Evolutionary conservation across 1,140 invertebrate species (phyloP), one percentile per base, ranked within the genome.

Genomic region (Phthorimaea operculella): DNA sequence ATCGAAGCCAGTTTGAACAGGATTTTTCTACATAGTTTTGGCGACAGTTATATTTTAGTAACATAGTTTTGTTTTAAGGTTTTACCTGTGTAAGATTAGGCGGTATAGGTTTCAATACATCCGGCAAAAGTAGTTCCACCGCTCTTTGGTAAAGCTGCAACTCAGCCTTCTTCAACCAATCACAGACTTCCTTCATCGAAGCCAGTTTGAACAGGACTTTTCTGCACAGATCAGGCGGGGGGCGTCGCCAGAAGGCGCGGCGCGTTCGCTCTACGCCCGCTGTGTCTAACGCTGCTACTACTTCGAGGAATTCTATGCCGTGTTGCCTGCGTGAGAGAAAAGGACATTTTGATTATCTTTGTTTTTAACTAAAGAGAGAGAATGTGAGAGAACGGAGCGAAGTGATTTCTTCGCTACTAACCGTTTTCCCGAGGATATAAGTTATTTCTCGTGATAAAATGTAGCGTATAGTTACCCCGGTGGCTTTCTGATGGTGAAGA

Each of bases 81-180:
- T n/a, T 34, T 51, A 74, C 74, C 93, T 98, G 97, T 15, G 97
- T 98, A 59, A 99, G 86, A 33, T 95, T 91, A 76, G 94, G 94
- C 59, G 97, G 97, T 74, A 98, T 98, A 17, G 96, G 96, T 67
- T 96, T 89, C 28, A 99, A 87, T 51, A 99, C 96, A 87, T 99
- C 96, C 5, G 97, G 97, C 84, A 99, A 95, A 36, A 99, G 89
- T 66, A 98, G 93, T 84, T 98, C 94, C 11, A 98, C 96, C 58
- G 98, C 89, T 79, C 96, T 95, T 86, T 99, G 97, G 87, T 99
- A 99, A 86, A 98, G 98, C 57, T 91, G 90, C 77, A 96, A 93
- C 87, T 99, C 98, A 36, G 96, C 94, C 59, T 88, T 88, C 45
- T 90, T 89, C 51, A 91, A 87, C 82, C 90, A 90, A 21, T 83